Evolutionary conservation across 2,888 invertebrate genomes (phyloP).

Genomic region (Limnephilus marmoratus): DNA sequence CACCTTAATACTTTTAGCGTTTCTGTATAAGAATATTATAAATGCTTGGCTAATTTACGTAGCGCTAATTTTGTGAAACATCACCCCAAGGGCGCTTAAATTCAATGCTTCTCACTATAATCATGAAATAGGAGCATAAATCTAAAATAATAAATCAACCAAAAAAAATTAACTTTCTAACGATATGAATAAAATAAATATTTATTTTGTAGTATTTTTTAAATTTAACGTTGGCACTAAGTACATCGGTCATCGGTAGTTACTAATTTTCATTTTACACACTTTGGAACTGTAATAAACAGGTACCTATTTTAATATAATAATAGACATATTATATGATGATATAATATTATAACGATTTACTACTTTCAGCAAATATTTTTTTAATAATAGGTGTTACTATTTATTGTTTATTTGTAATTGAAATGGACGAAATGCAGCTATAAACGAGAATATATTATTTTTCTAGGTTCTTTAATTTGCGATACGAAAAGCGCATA

Average conservation of each 20-base stretch:
- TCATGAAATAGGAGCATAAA: too few relatives aligned
- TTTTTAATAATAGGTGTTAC: not conserved
- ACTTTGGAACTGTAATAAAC: not conserved
- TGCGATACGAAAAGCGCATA: not conserved
- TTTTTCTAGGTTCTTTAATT: not conserved
- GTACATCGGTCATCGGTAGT: not conserved
- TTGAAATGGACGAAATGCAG: not conserved
- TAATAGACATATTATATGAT: not conserved
- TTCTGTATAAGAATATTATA: not conserved
- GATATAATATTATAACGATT: not conserved
- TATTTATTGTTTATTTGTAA: not conserved
- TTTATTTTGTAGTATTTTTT: too few relatives aligned
- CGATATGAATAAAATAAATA: too few relatives aligned
- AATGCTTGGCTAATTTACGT: too few relatives aligned
- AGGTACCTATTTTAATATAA: not conserved
- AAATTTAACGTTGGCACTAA: not conserved
- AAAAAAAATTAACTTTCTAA: too few relatives aligned
- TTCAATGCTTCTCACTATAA: not conserved
- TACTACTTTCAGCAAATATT: not conserved
- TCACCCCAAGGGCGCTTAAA: not conserved
- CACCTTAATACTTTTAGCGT: not conserved
- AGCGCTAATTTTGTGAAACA: too few relatives aligned
- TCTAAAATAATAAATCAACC: too few relatives aligned
- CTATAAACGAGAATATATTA: not conserved
- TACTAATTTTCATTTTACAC: not conserved